Conservation (phyloP, 1,140 invertebrate genomes). For the Ceratitis capitata region DNA sequence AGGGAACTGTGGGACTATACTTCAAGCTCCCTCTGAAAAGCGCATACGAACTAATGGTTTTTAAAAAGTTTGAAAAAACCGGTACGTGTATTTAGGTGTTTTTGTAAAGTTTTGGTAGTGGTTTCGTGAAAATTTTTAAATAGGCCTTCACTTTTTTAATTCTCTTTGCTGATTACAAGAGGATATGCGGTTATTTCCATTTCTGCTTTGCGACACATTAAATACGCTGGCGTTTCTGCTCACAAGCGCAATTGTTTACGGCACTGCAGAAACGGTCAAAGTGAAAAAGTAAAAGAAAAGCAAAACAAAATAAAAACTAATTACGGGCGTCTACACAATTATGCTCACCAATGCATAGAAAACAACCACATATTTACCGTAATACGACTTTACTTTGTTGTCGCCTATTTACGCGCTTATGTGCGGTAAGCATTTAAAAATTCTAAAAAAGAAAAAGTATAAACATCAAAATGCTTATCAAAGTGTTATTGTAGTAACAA, state of each 20-base stretch:
- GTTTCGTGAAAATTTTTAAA: not conserved
- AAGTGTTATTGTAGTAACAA: too few relatives aligned
- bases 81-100: not conserved
- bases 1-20: not conserved
- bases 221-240: not conserved
- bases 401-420: too few relatives aligned
- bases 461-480: too few relatives aligned
- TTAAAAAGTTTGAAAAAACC: not conserved
- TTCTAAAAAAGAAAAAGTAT: too few relatives aligned
- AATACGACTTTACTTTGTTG: too few relatives aligned
- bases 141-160: not conserved
- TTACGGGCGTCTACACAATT: not conserved
- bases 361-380: too few relatives aligned
- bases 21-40: not conserved
- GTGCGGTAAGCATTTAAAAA: too few relatives aligned
- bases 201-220: slow-evolving; percentile 11
- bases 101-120: not conserved
- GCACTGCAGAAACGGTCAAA: not conserved
- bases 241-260: not conserved
- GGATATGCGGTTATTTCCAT: slow-evolving; percentile 1
- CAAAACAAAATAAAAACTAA: not conserved
- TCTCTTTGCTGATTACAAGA: not conserved
- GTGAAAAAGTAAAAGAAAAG: not conserved
- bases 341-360: too few relatives aligned
- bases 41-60: not conserved